A percentile compares a stretch with the other conserved stretches of the same genome.
phyloP scores from a whole-genome alignment of 1,140 invertebrate genomes.

The Conus ventricosus region DNA sequence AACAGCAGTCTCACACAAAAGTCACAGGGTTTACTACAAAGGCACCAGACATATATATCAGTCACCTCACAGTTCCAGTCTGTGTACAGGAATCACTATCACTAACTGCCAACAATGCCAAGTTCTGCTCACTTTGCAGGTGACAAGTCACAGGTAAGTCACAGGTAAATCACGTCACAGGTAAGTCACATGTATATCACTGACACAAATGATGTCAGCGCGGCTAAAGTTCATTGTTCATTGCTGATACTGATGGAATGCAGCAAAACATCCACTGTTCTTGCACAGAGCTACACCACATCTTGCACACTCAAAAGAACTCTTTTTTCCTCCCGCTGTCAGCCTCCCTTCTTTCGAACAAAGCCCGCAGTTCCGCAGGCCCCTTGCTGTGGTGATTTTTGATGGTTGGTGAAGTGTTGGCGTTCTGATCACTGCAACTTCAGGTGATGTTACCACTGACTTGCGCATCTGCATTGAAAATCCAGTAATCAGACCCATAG shows the following conservation, averaged over 20 bases:
- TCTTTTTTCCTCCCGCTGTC: background rate
- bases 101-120: too few relatives aligned
- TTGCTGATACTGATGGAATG: background rate
- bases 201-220: too few relatives aligned
- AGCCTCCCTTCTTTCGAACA: background rate
- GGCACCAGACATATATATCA: too few relatives aligned
- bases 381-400: slow-evolving; percentile 7
- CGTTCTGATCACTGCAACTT: background rate
- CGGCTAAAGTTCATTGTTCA: background rate
- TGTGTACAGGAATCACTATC: too few relatives aligned
- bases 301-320: background rate
- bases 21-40: too few relatives aligned
- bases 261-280: slow-evolving; percentile 7
- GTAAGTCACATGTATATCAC: background rate
- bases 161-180: background rate
- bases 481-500: background rate
- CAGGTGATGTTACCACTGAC: background rate
- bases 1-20: too few relatives aligned
- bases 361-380: slow-evolving; percentile 7
- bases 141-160: slow-evolving; percentile 8
- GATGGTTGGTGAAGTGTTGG: background rate
- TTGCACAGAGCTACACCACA: background rate
- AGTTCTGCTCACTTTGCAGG: background rate
- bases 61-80: too few relatives aligned
- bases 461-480: background rate